Evolutionary conservation across 2,797 vertebrate species (phyloP), one percentile per base, ranked within the genome.

Genomic region (Syngnathus rostellatus): DNA sequence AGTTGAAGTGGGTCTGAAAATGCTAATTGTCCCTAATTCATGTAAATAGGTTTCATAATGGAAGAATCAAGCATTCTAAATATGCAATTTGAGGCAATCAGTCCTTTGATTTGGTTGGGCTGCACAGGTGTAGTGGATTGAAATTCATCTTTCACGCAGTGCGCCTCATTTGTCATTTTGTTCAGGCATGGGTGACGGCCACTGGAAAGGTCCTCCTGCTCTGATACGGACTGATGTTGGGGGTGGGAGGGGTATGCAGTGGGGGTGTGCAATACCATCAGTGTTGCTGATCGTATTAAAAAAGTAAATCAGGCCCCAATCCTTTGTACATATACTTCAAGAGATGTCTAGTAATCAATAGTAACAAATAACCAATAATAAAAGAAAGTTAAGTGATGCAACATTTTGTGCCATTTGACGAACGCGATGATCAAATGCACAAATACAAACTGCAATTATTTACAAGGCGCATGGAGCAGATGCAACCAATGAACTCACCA

Each of bases 11-110:
- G 89, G 86, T 87, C 87, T 90, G 87, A 91, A 92, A 92, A 91
- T 91, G 90, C 88, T 90, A 92, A 92, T 93, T 92, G 88, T 91
- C 87, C 82, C 86, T 91, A 92, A 91, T 92, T 91, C 89, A 91
- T 91, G 90, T 92, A 91, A 92, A 92, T 92, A 89, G 91, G 76
- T 87, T 91, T 90, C 89, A 87, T 92, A 91, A 92, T 92, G 89
- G 90, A 88, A 88, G 89, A 91, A 91, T 92, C 90, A 91, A 87
- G 85, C 86, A 84, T 91, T 91, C 90, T 87, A 90, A 91, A 91
- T 88, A 90, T 84, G 89, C 88, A 90, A 90, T 91, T 87, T 85
- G 84, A 83, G 79, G 86, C 89, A 88, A 91, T 90, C 91, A 91
- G 88, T 88, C 86, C 87, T 90, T 91, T 91, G 87, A 90, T 92